phyloP scores from a whole-genome alignment of 2,888 invertebrate genomes.

The Diplolepis rosae region DNA sequence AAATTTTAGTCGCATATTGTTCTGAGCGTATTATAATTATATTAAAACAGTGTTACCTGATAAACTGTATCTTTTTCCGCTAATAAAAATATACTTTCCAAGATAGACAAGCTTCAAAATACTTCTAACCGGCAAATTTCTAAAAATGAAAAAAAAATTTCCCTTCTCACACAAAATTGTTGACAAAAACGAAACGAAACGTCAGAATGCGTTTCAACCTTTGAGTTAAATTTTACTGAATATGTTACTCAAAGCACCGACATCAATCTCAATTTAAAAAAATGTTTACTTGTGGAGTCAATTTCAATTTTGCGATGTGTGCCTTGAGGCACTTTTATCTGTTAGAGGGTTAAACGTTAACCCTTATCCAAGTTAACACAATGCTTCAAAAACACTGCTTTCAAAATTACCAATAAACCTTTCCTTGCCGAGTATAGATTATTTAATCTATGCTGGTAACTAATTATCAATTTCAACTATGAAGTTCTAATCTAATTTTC shows the following conservation, averaged over 20 bases:
- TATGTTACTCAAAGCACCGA: too few species aligned
- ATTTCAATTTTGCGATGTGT: too few species aligned
- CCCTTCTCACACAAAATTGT: background rate
- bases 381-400: slow-evolving; percentile 25
- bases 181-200: too few species aligned
- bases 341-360: slow-evolving; percentile 73
- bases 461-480: slow-evolving; percentile 4
- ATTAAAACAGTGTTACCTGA: background rate
- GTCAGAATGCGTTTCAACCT: too few species aligned
- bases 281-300: too few species aligned
- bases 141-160: background rate
- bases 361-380: slow-evolving; percentile 6
- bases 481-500: background rate
- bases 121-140: too few species aligned
- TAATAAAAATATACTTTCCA: background rate
- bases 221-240: too few species aligned
- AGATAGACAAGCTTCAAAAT: background rate
- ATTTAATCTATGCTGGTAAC: background rate
- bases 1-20: background rate
- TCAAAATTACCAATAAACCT: slow-evolving; percentile 9
- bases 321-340: too few species aligned
- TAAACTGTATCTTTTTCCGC: background rate
- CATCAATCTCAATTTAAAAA: too few species aligned
- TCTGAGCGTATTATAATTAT: background rate
- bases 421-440: slow-evolving; percentile 7